These are phyloP conservation scores for Portunus trituberculatus DNA, from an alignment of 1,140 invertebrate species.

Conservation along the genomic window DNA sequence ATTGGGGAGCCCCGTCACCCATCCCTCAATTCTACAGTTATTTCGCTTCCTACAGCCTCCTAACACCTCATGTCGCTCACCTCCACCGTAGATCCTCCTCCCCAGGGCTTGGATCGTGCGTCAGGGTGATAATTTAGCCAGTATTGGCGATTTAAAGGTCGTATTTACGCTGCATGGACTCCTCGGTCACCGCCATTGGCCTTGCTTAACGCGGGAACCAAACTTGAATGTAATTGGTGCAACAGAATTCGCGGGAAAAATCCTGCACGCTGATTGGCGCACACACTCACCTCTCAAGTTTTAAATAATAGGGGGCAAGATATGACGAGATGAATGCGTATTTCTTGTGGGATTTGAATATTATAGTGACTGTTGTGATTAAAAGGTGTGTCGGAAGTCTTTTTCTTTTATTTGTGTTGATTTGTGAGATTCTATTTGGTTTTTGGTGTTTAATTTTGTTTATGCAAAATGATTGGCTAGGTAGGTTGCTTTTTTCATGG, in stretches of 20 bases:
- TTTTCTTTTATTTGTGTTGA: background rate
- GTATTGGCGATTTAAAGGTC: constrained; percentile 7
- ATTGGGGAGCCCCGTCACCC: too few relatives aligned
- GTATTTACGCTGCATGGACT: constrained; percentile 15
- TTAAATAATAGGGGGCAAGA: background rate
- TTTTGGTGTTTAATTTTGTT: too few relatives aligned
- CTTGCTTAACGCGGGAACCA: constrained; percentile 26
- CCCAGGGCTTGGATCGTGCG: background rate
- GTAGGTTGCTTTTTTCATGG: too few relatives aligned
- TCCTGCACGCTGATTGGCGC: background rate
- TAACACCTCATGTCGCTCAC: background rate
- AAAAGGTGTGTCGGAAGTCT: background rate
- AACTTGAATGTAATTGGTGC: constrained; percentile 45
- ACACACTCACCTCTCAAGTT: too few relatives aligned
- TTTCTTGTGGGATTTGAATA: background rate
- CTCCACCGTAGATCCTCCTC: background rate
- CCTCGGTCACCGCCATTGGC: constrained; percentile 41
- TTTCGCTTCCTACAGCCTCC: background rate
- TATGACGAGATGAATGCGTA: too few relatives aligned
- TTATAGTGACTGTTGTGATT: background rate
- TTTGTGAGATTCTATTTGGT: background rate
- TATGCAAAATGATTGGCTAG: too few relatives aligned
- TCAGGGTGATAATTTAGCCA: background rate
- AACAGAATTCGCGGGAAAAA: background rate
- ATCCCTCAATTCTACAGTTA: too few relatives aligned